phyloP scores from a whole-genome alignment of 1,140 invertebrate species.

The Pentalonia nigronervosa region DNA sequence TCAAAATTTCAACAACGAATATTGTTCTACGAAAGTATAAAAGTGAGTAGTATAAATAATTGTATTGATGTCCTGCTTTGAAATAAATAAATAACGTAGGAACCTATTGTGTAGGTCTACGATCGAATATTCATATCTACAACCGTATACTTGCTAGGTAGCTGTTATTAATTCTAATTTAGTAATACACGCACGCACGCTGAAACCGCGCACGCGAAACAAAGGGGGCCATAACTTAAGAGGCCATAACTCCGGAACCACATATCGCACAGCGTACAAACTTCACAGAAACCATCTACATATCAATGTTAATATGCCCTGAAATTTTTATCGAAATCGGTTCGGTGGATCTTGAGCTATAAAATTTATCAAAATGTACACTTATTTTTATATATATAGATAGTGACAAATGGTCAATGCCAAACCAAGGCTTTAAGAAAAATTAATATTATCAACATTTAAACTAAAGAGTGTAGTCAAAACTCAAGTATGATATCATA shows the following conservation, averaged over 20 bases:
- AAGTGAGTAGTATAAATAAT: neutral
- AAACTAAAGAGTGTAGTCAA: neutral
- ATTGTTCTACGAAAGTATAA: neutral
- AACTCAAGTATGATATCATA: neutral
- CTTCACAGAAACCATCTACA: too few species aligned
- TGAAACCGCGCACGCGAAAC: too few species aligned
- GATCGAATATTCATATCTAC: neutral
- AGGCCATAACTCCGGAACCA: too few species aligned
- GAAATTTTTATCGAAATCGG: too few species aligned
- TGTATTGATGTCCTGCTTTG: neutral
- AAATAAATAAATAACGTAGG: neutral
- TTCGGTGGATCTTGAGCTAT: too few species aligned
- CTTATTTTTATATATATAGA: too few species aligned
- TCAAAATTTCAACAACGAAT: neutral
- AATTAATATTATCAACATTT: neutral
- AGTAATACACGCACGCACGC: too few species aligned
- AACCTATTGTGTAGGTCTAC: neutral
- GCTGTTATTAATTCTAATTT: neutral
- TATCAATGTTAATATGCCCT: too few species aligned
- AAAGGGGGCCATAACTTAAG: too few species aligned
- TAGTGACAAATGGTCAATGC: neutral
- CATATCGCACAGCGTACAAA: too few species aligned
- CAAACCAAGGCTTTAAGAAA: slow-evolving; percentile 4
- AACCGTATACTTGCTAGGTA: neutral
- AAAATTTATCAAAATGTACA: too few species aligned